A percentile compares a stretch with the other conserved stretches of the same genome.
Evolutionary conservation across 2,888 invertebrate genomes (phyloP).

Genomic region (Dynastes grantii): DNA sequence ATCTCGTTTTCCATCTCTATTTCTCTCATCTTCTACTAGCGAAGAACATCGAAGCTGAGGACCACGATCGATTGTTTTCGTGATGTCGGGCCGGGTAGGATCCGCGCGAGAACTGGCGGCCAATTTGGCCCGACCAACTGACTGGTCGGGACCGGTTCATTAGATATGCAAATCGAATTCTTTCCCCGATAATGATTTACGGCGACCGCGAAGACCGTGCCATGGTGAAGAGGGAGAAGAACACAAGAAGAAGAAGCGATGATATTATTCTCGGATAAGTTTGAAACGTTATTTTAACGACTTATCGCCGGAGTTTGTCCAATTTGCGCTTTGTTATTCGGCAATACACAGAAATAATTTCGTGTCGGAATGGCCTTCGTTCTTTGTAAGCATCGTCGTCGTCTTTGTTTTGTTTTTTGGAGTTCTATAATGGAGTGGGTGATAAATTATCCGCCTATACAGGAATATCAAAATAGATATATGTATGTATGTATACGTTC

Average conservation of each 20-base stretch:
- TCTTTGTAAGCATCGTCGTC: not conserved
- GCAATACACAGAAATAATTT: conserved; percentile 15
- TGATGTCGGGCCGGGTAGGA: not conserved
- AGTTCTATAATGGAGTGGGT: too few relatives aligned
- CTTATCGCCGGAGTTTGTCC: conserved; percentile 21
- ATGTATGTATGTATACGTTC: too few relatives aligned
- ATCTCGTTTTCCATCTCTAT: not conserved
- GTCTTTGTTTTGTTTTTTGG: too few relatives aligned
- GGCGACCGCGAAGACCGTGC: conserved; percentile 55
- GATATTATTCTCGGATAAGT: conserved; percentile 18
- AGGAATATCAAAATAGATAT: too few relatives aligned
- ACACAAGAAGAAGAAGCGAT: not conserved
- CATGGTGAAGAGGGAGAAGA: conserved; percentile 56
- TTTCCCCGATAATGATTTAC: conserved; percentile 67
- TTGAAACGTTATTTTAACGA: conserved; percentile 33
- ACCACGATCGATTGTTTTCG: conserved; percentile 13
- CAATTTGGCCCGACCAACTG: conserved; percentile 50
- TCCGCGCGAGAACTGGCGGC: not conserved
- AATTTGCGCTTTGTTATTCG: conserved; percentile 38
- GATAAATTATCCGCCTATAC: too few relatives aligned
- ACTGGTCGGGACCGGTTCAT: conserved; percentile 64
- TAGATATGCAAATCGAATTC: conserved; percentile 68
- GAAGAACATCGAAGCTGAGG: too few relatives aligned
- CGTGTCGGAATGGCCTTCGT: not conserved
- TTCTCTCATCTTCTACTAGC: not conserved